These are phyloP conservation scores for Hassar affinis DNA, from an alignment of 2,113 vertebrate genomes.

Conservation along the genomic window DNA sequence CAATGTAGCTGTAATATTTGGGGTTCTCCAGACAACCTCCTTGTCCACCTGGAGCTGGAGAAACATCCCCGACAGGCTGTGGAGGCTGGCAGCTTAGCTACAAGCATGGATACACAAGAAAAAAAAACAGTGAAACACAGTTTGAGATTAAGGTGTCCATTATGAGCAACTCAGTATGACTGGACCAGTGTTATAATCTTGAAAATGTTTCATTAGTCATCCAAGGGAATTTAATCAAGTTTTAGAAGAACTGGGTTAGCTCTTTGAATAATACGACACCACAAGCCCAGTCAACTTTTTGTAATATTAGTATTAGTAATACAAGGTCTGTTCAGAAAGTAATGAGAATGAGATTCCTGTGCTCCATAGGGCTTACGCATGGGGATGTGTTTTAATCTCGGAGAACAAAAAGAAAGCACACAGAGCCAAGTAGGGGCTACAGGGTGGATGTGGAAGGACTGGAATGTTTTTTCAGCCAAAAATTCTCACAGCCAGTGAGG, in stretches of 20 bases:
- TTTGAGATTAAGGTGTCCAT: neutral
- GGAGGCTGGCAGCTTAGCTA: conserved; percentile 85
- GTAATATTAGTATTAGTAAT: neutral
- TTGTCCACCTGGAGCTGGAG: conserved; percentile 13
- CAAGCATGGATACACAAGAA: conserved; percentile 9
- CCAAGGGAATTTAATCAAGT: neutral
- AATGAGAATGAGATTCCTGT: no score
- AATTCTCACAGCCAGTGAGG: no score
- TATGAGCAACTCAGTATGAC: neutral
- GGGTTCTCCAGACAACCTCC: conserved; percentile 81
- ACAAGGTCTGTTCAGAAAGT: no score
- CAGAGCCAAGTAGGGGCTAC: no score
- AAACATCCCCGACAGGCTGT: conserved; percentile 50
- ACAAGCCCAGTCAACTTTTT: neutral
- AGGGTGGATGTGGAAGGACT: no score
- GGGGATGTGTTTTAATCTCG: no score
- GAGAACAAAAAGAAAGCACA: no score
- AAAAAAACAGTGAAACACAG: neutral
- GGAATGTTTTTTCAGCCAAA: no score
- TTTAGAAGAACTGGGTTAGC: neutral
- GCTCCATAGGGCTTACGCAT: no score
- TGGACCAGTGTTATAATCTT: neutral
- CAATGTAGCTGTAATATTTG: conserved; percentile 89
- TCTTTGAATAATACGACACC: neutral
- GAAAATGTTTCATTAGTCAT: neutral